phyloP scores from a whole-genome alignment of 92 coral and sea anemone species.

The Umimayanthus kanabou region DNA sequence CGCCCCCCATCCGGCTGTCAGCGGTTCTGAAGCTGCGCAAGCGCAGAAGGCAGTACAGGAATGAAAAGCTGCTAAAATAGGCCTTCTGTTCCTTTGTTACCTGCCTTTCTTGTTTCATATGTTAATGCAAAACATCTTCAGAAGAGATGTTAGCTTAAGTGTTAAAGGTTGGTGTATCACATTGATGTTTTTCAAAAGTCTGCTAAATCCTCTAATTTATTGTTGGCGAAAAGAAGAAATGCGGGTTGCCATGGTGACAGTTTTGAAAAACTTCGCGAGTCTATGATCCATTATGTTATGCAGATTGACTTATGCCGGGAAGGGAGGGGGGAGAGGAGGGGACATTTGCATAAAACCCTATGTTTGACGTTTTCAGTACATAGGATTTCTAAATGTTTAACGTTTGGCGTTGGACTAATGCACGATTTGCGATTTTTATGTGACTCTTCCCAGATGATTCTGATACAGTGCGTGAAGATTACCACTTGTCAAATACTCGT shows the following conservation, averaged over 20 bases:
- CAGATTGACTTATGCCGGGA: no score
- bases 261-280: neutral
- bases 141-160: neutral
- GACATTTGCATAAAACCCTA: no score
- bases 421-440: no score
- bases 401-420: no score
- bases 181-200: neutral
- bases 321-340: no score
- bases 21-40: no score
- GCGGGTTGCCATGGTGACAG: conserved; percentile 16
- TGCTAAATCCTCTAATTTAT: neutral
- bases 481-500: no score
- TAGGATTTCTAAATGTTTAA: no score
- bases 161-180: neutral
- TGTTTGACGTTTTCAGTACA: no score
- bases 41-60: neutral
- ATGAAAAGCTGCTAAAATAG: neutral
- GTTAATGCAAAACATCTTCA: neutral
- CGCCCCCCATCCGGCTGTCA: neutral
- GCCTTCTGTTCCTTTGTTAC: neutral
- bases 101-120: neutral
- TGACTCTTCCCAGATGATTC: no score
- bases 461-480: no score
- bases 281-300: no score
- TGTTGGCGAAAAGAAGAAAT: conserved; percentile 7